Evolutionary conservation across 2,797 vertebrate genomes (phyloP), one percentile per base, ranked within the genome.

Genomic region (Crenichthys baileyi): DNA sequence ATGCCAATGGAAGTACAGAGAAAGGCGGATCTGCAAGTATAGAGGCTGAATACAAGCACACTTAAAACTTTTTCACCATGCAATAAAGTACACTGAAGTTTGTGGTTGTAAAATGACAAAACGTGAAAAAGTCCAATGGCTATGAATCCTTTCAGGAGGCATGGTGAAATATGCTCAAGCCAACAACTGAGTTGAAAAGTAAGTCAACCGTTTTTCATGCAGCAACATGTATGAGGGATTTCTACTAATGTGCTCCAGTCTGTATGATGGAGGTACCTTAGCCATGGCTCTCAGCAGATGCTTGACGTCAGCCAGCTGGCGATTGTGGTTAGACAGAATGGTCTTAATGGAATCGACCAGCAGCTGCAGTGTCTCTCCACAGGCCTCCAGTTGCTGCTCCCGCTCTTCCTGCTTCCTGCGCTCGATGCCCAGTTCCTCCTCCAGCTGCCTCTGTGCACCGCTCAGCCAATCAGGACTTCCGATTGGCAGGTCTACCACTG

Each of bases 271-370:
- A 7, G 0, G 70, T 78, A 99, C 98, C 98, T 99, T 99, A 48
- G 98, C 97, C 98, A 99, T 99, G 84, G 98, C 97, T 88, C 97
- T 97, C 67, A 99, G 94, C 36, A 99, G 96, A 94, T 99, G 97
- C 81, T 99, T 99, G 81, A 99, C 97, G 41, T 99, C 98, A 24
- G 96, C 97, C 76, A 99, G 96, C 16, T 97, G 97, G n/a, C 97
- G 96, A 91, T 99, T 99, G 96, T 99, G 98, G 85, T 92, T 96
- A 0, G 98, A 98, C 73, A 99, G 95, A 78, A 96, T 97, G 24
- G 96, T 97, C 94, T 99, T 99, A 87, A 99, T 98, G 87, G 94
- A 96, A 95, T 99, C 98, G 1, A 99, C 97, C 84, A 99, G 93
- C 77, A 97, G 96, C 93, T 99, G 98, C 83, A 98, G 95, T 0